Evolutionary conservation across 2,888 invertebrate genomes (phyloP).

Genomic region (Parochlus steinenii): DNA sequence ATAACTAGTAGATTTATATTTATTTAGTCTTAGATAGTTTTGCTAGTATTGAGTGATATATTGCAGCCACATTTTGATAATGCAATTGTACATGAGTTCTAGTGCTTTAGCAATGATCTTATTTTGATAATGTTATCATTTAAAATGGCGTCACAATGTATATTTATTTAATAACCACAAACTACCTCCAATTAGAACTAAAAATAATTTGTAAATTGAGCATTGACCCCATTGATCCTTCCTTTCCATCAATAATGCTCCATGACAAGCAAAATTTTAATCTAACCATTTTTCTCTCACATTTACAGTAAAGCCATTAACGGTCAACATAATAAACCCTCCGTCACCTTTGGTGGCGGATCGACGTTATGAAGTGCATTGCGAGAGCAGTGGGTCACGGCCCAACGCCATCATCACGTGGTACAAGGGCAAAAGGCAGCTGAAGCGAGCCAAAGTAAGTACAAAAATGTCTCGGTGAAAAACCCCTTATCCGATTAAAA

Average conservation of each 20-base stretch:
- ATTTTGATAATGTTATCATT: too few species aligned
- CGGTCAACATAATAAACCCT: constrained; percentile 56
- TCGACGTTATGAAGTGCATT: constrained; percentile 64
- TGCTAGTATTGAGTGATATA: too few species aligned
- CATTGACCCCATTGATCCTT: too few species aligned
- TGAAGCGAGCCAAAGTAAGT: constrained; percentile 61
- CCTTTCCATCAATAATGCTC: background rate
- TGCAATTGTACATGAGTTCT: too few species aligned
- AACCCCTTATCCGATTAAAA: background rate
- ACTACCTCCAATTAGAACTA: background rate
- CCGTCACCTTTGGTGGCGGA: constrained; percentile 61
- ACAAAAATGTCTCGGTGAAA: background rate
- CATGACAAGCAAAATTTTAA: background rate
- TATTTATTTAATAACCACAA: too few species aligned
- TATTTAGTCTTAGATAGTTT: too few species aligned
- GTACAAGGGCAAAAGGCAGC: constrained; percentile 74
- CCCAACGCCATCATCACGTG: constrained; percentile 76
- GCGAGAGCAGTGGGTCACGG: constrained; percentile 70
- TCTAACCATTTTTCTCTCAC: background rate
- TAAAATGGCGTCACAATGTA: too few species aligned
- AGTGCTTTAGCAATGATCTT: too few species aligned
- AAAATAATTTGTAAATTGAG: background rate
- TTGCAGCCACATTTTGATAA: too few species aligned
- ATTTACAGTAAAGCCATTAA: constrained; percentile 61
- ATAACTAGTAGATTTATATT: too few species aligned